These are phyloP conservation scores for Pyrocephalus nanus DNA, from an alignment of 2,797 vertebrate species.

Conservation along the genomic window DNA sequence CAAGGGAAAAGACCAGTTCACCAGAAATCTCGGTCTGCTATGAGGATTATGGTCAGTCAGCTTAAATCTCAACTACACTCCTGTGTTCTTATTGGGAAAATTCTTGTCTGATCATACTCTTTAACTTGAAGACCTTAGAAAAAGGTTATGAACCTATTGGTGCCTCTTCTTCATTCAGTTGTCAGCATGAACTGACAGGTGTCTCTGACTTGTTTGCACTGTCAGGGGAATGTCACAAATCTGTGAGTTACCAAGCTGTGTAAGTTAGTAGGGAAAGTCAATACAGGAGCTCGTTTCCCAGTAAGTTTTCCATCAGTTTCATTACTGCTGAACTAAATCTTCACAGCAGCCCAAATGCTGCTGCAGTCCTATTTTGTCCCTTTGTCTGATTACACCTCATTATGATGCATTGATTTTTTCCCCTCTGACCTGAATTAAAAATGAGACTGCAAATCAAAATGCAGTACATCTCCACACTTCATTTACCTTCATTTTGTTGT, in stretches of 20 bases:
- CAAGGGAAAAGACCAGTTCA: not conserved
- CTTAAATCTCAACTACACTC: not conserved
- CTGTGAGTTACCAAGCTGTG: not conserved
- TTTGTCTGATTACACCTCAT: not conserved
- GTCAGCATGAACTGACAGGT: not conserved
- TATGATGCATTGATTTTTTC: not conserved
- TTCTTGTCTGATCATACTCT: not conserved
- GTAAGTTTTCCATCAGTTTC: not conserved
- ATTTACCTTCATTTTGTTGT: not conserved
- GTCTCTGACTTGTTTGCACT: not conserved
- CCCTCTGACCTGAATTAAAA: not conserved
- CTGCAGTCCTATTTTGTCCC: not conserved
- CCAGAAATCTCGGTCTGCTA: not conserved
- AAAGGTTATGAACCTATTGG: accelerated
- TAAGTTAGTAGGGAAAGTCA: not conserved
- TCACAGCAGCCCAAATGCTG: not conserved
- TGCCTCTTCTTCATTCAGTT: not conserved
- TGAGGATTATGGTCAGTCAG: not conserved
- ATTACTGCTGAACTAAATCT: not conserved
- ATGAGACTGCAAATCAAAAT: not conserved
- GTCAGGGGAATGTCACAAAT: not conserved
- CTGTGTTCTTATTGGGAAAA: not conserved
- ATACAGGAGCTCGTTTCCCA: not conserved
- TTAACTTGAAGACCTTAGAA: not conserved
- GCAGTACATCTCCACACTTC: not conserved